Conservation (phyloP, 2,888 invertebrate species). For the Scaptomyza flava region DNA sequence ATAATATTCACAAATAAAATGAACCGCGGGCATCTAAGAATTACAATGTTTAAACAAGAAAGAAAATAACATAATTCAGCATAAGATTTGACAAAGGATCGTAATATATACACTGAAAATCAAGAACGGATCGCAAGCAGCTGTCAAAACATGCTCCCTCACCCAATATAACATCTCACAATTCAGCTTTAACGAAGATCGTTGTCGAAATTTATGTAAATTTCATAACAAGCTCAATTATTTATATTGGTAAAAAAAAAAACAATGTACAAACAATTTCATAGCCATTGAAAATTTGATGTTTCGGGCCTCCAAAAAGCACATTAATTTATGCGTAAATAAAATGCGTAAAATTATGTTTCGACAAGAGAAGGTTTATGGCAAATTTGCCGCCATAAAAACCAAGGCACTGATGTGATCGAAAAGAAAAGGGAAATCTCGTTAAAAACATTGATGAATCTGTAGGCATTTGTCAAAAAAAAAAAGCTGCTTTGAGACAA, state of each 20-base stretch:
- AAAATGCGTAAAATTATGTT: constrained; percentile 48
- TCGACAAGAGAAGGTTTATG: constrained; percentile 42
- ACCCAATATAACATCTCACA: not conserved
- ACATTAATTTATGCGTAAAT: constrained; percentile 43
- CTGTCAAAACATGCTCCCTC: constrained; percentile 41
- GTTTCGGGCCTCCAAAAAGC: not conserved
- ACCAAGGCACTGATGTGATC: constrained; percentile 8
- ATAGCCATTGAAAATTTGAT: constrained; percentile 19
- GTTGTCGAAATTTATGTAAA: constrained; percentile 57
- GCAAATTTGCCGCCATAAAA: constrained; percentile 48
- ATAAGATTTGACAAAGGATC: constrained; percentile 57
- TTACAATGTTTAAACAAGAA: constrained; percentile 6
- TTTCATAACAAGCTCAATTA: constrained; percentile 63
- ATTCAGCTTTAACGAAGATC: not conserved
- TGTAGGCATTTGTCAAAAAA: constrained; percentile 49
- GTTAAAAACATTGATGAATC: constrained; percentile 47
- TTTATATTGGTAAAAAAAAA: constrained; percentile 42
- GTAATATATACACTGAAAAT: constrained; percentile 21
- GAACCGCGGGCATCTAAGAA: constrained; percentile 47
- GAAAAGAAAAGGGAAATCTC: constrained; percentile 47
- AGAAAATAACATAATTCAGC: constrained; percentile 8
- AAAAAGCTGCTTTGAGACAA: constrained; percentile 33
- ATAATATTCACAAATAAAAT: constrained; percentile 8
- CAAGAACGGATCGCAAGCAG: constrained; percentile 38
- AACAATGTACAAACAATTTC: constrained; percentile 59